Evolutionary conservation across 2,888 invertebrate genomes (phyloP), one percentile per base, ranked within the genome.

Genomic region (Timandra comae): DNA sequence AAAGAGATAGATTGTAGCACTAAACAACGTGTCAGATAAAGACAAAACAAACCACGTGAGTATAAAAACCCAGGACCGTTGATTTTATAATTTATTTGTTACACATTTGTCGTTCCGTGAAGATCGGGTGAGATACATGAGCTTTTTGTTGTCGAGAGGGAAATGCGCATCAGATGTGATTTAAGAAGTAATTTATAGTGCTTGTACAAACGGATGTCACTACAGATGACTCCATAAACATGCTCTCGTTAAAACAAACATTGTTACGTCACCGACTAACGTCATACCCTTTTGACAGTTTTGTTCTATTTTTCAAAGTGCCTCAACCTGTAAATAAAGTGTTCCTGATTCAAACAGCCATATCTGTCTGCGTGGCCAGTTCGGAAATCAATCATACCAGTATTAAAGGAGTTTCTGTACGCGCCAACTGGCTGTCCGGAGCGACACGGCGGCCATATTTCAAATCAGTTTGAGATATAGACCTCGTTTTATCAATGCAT

Each of bases 61-160:
- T 66, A 74, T 79, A 81, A 84, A 85, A 84, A 85, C 84, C 70
- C 50, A 63, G 52, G 64, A 62, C 71, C 70, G 81, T 82, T 84
- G 84, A 82, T 84, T 84, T 82, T 72, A 82, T 84, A 85, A 85
- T 85, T 85, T 85, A 85, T 85, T 81, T 84, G 84, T 84, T 76
- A 82, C 82, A 82, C 80, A 84, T 85, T 84, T 82, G 84, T 84
- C 84, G 84, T 82, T 74, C 77, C 85, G 80, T 84, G 84, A 84
- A 84, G 84, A 84, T 82, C 74, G 66, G 63, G 71, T 62, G 63
- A 80, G 81, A 84, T 82, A 84, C 81, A 79, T 74, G 73, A 66
- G 76, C 78, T 81, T 82, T 84, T 82, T 82, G 79, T 76, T 62
- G 67, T 50, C 68, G 69, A 70, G 72, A 72, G 73, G 70, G 74